Base-by-base conservation (phyloP, 2,797 vertebrate species). In the Gallinago solitaria region DNA sequence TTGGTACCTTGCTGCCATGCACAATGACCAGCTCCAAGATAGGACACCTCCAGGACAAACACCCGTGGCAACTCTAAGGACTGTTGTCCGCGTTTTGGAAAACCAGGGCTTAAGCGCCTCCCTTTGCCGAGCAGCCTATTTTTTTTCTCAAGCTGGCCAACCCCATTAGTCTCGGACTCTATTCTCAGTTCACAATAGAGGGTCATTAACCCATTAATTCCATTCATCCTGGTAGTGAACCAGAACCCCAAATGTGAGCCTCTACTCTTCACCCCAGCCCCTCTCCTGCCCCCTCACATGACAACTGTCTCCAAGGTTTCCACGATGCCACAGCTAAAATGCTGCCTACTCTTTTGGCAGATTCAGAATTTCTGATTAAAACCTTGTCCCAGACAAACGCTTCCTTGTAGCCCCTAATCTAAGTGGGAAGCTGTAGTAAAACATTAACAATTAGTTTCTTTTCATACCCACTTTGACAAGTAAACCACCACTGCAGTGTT, bases 271-370 rank as follows among this genome's bases (percentile, higher is more conserved):
- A 43, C 9, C 18, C 53, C 53, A 77, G 43, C 11, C 47, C 50
- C 15, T 25, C 16, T 59, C 47, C 69, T 5, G 1, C 18, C 14
- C 33, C 16, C 11, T 75, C 69, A 51, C 0, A 0, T 39, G 59
- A 69, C n/a, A 69, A 41, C 59, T 37, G 80, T 74, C 88, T 92
- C 90, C 92, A 87, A 59, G 74, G 93, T 70, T 96, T 93, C 94
- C 92, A 82, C 2, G 2, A 70, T 6, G n/a, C 30, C 70, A 32
- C 32, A 19, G n/a, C 32, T 79, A 89, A 89, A 93, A 93, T 63
- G 56, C 48, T 94, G 63, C 70, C 60, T 70, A 8, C 9, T 77
- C 35, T 68, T 78, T 51, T 28, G n/a, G 30, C 2, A 1, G 67
- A 83, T 37, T 76, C 89, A 50, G 53, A 33, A 71, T 87, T 93